Evolutionary conservation across 2,797 vertebrate species (phyloP).

Genomic region (Falco peregrinus): DNA sequence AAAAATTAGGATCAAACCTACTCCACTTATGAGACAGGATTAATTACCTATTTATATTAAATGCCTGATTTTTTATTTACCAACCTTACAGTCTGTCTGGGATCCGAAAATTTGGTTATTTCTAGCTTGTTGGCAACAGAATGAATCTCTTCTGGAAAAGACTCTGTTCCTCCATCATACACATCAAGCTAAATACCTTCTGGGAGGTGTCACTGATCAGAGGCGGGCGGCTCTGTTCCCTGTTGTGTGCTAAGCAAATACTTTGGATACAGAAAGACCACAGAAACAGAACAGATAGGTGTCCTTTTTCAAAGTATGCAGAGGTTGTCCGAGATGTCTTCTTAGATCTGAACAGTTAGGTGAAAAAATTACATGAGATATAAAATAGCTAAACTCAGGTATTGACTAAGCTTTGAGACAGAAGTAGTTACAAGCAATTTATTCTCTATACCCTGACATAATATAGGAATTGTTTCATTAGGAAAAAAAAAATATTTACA

Average conservation of each 20-base stretch:
- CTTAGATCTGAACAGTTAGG: neutral
- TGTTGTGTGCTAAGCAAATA: neutral
- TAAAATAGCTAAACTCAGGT: neutral
- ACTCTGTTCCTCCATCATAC: too few relatives aligned
- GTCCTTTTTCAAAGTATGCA: neutral
- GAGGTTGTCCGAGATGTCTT: accelerated
- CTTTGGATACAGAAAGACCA: neutral
- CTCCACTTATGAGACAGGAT: too few relatives aligned
- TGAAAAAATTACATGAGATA: neutral
- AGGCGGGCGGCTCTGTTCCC: accelerated
- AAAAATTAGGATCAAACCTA: neutral
- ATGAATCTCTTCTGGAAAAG: neutral
- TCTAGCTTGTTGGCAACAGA: neutral
- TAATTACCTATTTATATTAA: too few relatives aligned
- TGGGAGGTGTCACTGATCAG: neutral
- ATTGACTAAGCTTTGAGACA: neutral
- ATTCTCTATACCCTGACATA: neutral
- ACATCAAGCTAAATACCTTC: neutral
- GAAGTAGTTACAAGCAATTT: neutral
- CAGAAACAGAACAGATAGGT: neutral
- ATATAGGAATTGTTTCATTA: constrained; percentile 29
- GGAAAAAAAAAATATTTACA: neutral
- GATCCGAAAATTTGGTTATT: neutral
- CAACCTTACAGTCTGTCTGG: neutral
- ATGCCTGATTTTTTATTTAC: neutral